Percentiles rank a stretch among this genome's conserved stretches.
These are phyloP conservation scores for Lophotis ruficrista DNA, from an alignment of 2,113 vertebrate genomes.

Conservation along the genomic window DNA sequence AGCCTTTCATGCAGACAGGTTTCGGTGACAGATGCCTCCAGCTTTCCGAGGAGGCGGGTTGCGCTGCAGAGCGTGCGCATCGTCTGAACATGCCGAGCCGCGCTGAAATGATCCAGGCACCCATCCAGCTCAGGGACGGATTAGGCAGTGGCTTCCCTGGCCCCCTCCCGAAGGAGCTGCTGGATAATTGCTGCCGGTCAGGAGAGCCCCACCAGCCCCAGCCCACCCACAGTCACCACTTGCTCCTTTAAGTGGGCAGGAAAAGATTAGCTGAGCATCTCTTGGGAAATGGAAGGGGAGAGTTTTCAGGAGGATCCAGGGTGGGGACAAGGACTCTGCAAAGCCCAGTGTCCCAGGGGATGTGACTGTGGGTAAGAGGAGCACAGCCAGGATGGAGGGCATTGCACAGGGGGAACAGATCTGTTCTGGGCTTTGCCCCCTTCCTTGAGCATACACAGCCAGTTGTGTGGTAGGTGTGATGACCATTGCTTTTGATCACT, in stretches of 20 bases:
- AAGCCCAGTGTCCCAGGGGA: background rate
- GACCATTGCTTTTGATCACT: background rate
- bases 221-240: slow-evolving; percentile 17
- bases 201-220: background rate
- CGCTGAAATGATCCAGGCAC: background rate
- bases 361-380: background rate
- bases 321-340: background rate
- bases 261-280: background rate
- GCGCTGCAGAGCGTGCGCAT: background rate
- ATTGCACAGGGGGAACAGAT: background rate
- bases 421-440: background rate
- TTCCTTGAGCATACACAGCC: accelerated
- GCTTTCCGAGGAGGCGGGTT: background rate
- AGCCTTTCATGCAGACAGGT: slow-evolving; percentile 53
- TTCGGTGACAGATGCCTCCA: slow-evolving; percentile 41
- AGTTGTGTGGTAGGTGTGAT: accelerated
- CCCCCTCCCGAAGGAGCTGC: background rate
- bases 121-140: background rate
- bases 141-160: background rate
- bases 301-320: background rate
- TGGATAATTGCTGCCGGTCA: background rate
- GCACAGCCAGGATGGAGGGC: accelerated
- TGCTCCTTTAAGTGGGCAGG: background rate
- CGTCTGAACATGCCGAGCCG: background rate
- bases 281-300: background rate